phyloP scores from a whole-genome alignment of 1,140 invertebrate genomes.

The Orchestia grillus region DNA sequence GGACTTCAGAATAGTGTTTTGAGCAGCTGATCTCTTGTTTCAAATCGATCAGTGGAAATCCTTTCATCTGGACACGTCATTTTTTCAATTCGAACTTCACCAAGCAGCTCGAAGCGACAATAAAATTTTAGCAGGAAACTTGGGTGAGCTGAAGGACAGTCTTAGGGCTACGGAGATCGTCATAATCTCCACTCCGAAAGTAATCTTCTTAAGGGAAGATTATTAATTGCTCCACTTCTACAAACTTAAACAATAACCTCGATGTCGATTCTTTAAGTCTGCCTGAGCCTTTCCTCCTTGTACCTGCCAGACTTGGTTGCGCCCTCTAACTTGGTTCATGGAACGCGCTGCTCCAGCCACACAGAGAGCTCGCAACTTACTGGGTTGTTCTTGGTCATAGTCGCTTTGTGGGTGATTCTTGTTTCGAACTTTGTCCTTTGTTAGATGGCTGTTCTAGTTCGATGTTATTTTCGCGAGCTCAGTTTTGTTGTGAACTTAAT shows the following conservation, averaged over 20 bases:
- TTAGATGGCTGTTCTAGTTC: background rate
- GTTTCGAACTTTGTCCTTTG: background rate
- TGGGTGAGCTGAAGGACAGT: background rate
- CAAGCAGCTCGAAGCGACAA: background rate
- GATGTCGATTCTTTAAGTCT: constrained; percentile 29
- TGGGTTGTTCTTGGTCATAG: background rate
- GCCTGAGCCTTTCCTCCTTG: background rate
- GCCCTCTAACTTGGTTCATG: background rate
- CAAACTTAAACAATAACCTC: constrained; percentile 46
- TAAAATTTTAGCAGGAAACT: too few species aligned
- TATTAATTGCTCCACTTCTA: constrained; percentile 41
- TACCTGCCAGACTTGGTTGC: constrained; percentile 15
- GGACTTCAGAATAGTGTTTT: background rate
- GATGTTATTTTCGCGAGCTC: background rate
- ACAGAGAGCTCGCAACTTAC: background rate
- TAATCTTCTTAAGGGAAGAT: constrained; percentile 42
- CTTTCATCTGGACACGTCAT: background rate
- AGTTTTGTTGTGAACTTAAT: background rate
- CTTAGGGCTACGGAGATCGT: background rate
- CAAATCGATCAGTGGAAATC: background rate
- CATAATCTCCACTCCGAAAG: constrained; percentile 29
- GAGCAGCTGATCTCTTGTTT: background rate
- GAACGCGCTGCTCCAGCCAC: background rate
- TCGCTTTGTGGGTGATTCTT: background rate
- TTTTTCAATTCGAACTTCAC: background rate